A percentile compares a stretch with the other conserved stretches of the same genome.
Conservation (phyloP, 2,797 vertebrate species). For the Aeoliscus strigatus region DNA sequence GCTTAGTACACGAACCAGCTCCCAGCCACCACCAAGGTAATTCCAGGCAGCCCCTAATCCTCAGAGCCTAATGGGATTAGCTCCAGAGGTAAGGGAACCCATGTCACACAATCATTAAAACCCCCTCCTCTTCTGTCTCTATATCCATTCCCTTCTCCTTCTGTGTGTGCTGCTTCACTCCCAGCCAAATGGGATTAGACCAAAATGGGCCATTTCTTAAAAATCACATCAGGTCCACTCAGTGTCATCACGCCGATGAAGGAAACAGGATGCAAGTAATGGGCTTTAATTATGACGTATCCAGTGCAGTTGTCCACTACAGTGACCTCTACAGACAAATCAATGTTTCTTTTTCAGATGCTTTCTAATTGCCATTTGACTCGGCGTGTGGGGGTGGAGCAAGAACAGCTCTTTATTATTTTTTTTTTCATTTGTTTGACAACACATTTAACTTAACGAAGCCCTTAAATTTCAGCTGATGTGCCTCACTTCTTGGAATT, state of each 20-base stretch:
- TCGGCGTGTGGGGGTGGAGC: too few relatives aligned
- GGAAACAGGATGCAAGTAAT: conserved; percentile 33
- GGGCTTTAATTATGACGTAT: conserved; percentile 24
- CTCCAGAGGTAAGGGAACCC: conserved; percentile 63
- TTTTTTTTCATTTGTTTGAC: too few relatives aligned
- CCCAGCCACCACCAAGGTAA: conserved; percentile 62
- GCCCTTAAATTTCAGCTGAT: too few relatives aligned
- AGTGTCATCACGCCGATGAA: conserved; percentile 24
- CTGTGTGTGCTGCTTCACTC: conserved; percentile 21
- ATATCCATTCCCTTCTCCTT: conserved; percentile 23
- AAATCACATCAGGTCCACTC: conserved; percentile 43
- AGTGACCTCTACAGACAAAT: conserved; percentile 1
- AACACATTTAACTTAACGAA: too few relatives aligned
- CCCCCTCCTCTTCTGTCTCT: conserved; percentile 28
- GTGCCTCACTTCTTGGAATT: too few relatives aligned
- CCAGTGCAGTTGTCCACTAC: conserved; percentile 8
- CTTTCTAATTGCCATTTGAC: too few relatives aligned
- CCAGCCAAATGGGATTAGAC: conserved; percentile 57
- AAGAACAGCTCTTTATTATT: too few relatives aligned
- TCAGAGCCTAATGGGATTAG: conserved; percentile 75
- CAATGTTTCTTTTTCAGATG: too few relatives aligned
- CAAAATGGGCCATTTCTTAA: conserved; percentile 43
- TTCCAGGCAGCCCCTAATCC: conserved; percentile 68
- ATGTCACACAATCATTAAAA: conserved; percentile 57
- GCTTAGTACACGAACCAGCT: conserved; percentile 59